Evolutionary conservation across 2,113 vertebrate genomes (phyloP), one percentile per base, ranked within the genome.

Genomic region (Siniperca knerii): DNA sequence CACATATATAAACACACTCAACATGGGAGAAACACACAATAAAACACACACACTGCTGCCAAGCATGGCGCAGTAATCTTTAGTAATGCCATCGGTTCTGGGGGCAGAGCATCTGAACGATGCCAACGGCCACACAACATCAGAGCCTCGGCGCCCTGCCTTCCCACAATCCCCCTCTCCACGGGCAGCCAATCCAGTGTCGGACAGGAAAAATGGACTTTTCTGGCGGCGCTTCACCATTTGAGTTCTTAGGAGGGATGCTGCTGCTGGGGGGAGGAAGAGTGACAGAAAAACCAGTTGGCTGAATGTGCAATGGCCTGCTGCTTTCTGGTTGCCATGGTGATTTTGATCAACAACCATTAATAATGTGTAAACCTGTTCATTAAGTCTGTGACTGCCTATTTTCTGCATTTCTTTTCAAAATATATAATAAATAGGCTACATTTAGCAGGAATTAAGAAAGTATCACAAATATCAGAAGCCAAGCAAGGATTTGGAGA

Each of bases 71-170:
- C 35, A 6, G 87, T 89, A 90, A 92, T 94, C 90, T 88, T 87
- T 67, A 87, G 88, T 90, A 85, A 88, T 92, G 90, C 88, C 92
- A 88, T 86, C 61, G 78, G 90, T 94, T 89, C 90, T 85, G 78
- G 76, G 90, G 90, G 79, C 88, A 84, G 84, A 85, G 86, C 79
- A 72, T 85, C 85, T 75, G 42, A 90, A 87, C 65, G 79, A 15
- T 88, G 92, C 93, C 93, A 92, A 69, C 55, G 85, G 89, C 91
- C 91, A 91, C 91, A 88, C 91, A 91, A 87, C 90, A 90, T 91
- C 90, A 92, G 84, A 91, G 91, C 81, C 77, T 84, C 73, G 25
- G 86, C 71, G 23, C 79, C 82, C 80, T 81, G 90, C 86, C 84
- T 89, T 82, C 90, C 91, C 93, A 94, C 90, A 92, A 90, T 91